These are phyloP conservation scores for Apodemia hepburni DNA, from an alignment of 2,888 invertebrate species.

Conservation along the genomic window DNA sequence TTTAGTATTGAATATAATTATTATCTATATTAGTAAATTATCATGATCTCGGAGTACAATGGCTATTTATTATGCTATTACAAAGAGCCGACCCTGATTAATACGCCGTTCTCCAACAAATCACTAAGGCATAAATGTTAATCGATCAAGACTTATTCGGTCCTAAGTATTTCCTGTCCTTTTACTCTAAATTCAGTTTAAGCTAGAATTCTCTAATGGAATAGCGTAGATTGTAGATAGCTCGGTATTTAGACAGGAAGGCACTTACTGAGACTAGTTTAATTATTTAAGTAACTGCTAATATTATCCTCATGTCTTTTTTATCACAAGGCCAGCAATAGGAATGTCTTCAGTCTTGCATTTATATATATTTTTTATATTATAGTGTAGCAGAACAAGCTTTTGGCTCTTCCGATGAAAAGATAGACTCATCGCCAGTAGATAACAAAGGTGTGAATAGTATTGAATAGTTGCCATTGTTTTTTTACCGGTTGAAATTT, in stretches of 20 bases:
- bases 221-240: not conserved
- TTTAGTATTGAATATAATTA: too few species aligned
- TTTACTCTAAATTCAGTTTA: slow-evolving; percentile 6
- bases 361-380: too few species aligned
- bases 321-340: too few species aligned
- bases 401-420: too few species aligned
- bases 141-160: slow-evolving; percentile 10
- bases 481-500: too few species aligned
- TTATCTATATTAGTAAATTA: not conserved
- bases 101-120: slow-evolving; percentile 3
- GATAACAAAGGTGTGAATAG: too few species aligned
- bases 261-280: not conserved
- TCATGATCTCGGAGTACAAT: not conserved
- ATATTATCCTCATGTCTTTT: not conserved
- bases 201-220: slow-evolving; percentile 3
- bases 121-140: slow-evolving; percentile 1
- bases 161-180: slow-evolving; percentile 5
- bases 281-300: not conserved
- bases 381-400: too few species aligned
- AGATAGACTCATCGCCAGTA: too few species aligned
- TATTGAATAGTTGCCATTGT: too few species aligned
- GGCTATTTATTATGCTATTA: not conserved
- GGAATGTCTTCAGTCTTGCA: too few species aligned
- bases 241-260: slow-evolving; percentile 3
- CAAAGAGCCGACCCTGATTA: slow-evolving; percentile 14